Conservation (phyloP, 2,888 invertebrate species). For the Eupithecia centaureata region DNA sequence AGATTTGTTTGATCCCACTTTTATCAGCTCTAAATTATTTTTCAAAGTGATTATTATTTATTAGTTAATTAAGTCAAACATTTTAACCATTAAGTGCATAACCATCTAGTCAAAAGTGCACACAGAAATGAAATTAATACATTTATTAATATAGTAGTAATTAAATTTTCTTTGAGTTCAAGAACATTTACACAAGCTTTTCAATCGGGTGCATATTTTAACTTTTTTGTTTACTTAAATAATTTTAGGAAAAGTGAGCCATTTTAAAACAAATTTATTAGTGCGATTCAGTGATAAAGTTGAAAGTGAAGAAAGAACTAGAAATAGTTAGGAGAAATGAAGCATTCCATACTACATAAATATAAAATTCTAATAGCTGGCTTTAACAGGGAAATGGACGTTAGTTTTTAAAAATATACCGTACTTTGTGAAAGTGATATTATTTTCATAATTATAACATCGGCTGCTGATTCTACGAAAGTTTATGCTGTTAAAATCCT, state of each 20-base stretch:
- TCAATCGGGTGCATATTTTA: constrained; percentile 66
- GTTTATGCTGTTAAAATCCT: constrained; percentile 52
- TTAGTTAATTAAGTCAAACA: constrained; percentile 44
- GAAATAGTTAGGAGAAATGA: constrained; percentile 80
- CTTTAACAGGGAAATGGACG: constrained; percentile 84
- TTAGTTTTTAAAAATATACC: constrained; percentile 63
- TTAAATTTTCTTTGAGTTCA: constrained; percentile 51
- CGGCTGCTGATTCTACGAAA: constrained; percentile 61
- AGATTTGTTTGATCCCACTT: constrained; percentile 55
- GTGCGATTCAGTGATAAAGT: constrained; percentile 82
- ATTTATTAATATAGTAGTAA: constrained; percentile 26
- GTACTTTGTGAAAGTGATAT: constrained; percentile 55
- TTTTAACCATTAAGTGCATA: constrained; percentile 60
- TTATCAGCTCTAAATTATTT: constrained; percentile 50
- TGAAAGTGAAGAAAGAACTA: constrained; percentile 77
- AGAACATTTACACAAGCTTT: constrained; percentile 66
- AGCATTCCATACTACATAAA: constrained; percentile 83
- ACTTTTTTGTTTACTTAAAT: constrained; percentile 63
- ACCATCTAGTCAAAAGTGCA: constrained; percentile 66
- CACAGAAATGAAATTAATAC: constrained; percentile 46
- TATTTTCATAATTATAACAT: constrained; percentile 53
- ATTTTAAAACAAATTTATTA: constrained; percentile 81
- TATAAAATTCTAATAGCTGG: constrained; percentile 78
- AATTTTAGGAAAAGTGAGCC: constrained; percentile 83
- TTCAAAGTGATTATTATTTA: constrained; percentile 43